Base-by-base conservation (phyloP, 2,113 vertebrate species). In the Caretta caretta region DNA sequence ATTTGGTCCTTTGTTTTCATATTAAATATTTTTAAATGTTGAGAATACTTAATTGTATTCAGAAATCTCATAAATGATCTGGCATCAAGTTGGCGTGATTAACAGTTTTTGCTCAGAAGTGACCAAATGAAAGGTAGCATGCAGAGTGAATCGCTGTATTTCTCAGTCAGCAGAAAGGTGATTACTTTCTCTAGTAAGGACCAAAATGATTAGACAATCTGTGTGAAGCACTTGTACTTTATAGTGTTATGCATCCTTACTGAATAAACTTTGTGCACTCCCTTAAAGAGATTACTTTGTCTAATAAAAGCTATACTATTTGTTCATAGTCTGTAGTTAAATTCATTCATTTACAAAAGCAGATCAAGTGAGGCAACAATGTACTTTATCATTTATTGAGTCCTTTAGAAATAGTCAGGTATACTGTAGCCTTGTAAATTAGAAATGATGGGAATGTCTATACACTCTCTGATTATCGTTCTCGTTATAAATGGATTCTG, bases 21-120 rank as follows among this genome's bases (percentile, higher is more conserved):
- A 93, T 54, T 27, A 94, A 93, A 83, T 79, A 93, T 76, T 93
- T 89, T 80, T 49, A 5, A 93, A 93, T 80, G 54, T 95, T 94
- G 83, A 56, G 80, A 96, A 92, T 35, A 50, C 87, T 84, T 83
- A 1, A 48, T n/a, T 38, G 62, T 10, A 38, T 69, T 69, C 1
- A 59, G 62, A 88, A 90, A 80, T 92, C 24, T 92, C 72, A 35
- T 53, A 10, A 17, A 24, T 80, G 3, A 0, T 83, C 59, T 93
- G 86, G 82, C 54, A 11, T 6, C 25, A 4, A 3, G 82, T 89
- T 88, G 31, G n/a, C 62, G 31, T 56, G 6, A 0, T 0, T 84
- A 48, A 22, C n/a, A 51, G 2, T 84, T 51, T 87, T 93, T 91
- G 78, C 51, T 92, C 12, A 84, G 83, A 89, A 93, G 69, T 86